phyloP scores from a whole-genome alignment of 35 echinoderm and acorn worm genomes.

The Diadema setosum region DNA sequence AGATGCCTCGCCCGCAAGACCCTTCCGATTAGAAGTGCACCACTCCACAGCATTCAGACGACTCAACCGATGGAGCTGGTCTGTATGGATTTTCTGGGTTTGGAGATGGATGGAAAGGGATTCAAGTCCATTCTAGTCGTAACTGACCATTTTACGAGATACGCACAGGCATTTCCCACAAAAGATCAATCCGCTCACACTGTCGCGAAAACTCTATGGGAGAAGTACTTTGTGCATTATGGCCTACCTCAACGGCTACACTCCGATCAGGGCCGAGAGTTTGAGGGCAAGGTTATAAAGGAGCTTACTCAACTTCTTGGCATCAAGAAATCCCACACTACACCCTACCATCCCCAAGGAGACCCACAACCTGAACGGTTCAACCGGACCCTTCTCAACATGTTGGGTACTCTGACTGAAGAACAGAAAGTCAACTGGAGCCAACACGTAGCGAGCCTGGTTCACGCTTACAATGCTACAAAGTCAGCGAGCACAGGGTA shows the following conservation, averaged over 20 bases:
- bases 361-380: too few species aligned
- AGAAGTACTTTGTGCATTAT: slow-evolving; percentile 42
- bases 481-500: slow-evolving; percentile 40
- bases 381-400: too few species aligned
- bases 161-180: slow-evolving; percentile 44
- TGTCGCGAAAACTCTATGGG: slow-evolving; percentile 39
- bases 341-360: too few species aligned
- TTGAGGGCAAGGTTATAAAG: slow-evolving; percentile 30
- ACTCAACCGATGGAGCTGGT: slow-evolving; percentile 43
- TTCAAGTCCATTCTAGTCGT: slow-evolving; percentile 36
- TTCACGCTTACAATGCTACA: slow-evolving; percentile 57
- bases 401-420: too few species aligned
- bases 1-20: slow-evolving; percentile 39
- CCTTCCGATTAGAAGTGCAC: background rate
- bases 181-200: slow-evolving; percentile 28
- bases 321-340: background rate
- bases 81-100: slow-evolving; percentile 48
- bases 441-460: background rate
- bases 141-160: slow-evolving; percentile 52
- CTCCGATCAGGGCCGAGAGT: slow-evolving; percentile 41
- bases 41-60: slow-evolving; percentile 8
- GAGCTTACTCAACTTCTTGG: background rate
- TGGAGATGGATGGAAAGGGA: slow-evolving; percentile 6
- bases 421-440: too few species aligned
- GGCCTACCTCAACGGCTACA: slow-evolving; percentile 28